phyloP scores from a whole-genome alignment of 2,888 invertebrate genomes.

The Lasioglossum pauxillum region DNA sequence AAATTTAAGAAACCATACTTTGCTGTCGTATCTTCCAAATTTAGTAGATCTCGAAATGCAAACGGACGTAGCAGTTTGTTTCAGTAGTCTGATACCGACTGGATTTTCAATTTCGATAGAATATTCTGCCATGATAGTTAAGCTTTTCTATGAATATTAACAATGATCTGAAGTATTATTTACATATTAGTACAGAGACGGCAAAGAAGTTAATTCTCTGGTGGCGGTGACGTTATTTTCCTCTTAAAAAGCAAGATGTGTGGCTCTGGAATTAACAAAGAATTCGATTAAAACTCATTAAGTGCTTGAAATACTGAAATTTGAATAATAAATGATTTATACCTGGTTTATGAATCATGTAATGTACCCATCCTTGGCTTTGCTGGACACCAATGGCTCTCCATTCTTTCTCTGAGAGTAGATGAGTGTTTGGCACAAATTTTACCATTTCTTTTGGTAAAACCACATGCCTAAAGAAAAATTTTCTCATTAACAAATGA shows the following conservation, averaged over 20 bases:
- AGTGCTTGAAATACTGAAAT: neutral
- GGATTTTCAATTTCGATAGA: conserved; percentile 1
- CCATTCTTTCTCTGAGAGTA: conserved; percentile 98
- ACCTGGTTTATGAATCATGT: conserved; percentile 98
- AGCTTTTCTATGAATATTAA: conserved; percentile 69
- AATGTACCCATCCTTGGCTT: conserved; percentile 98
- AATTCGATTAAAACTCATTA: too few species aligned
- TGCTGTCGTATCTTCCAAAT: neutral
- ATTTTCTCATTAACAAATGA: neutral
- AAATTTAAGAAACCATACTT: conserved; percentile 30
- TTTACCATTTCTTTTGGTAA: conserved; percentile 96
- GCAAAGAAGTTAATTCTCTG: conserved; percentile 69
- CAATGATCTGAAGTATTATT: conserved; percentile 69
- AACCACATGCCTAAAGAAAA: conserved; percentile 92
- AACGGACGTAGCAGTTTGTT: neutral
- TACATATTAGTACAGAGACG: conserved; percentile 57
- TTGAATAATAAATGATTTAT: conserved; percentile 62
- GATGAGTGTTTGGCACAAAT: conserved; percentile 94
- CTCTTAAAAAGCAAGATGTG: conserved; percentile 95
- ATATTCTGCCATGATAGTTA: conserved; percentile 48
- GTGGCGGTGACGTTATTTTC: conserved; percentile 87
- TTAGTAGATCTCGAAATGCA: neutral
- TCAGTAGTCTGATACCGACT: neutral
- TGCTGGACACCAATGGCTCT: conserved; percentile 97
- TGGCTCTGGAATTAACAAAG: conserved; percentile 89